Evolutionary conservation across 2,797 vertebrate genomes (phyloP).

Genomic region (Sebastolobus altivelis): DNA sequence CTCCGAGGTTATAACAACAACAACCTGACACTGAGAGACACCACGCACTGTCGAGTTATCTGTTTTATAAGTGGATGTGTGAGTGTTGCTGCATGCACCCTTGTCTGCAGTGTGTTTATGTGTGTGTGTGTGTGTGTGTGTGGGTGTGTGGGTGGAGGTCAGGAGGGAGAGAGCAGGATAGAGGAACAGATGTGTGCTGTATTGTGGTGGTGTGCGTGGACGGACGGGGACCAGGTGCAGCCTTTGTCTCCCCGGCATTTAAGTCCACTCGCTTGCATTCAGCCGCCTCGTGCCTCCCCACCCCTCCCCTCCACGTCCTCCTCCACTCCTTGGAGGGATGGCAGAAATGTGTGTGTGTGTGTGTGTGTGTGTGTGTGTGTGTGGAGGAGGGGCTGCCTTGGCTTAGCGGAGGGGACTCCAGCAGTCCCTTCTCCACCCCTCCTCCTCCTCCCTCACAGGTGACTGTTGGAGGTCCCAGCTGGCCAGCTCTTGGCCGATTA

Average conservation of each 20-base stretch:
- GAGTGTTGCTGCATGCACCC: constrained; percentile 26
- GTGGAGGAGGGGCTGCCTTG: constrained; percentile 59
- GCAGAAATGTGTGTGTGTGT: constrained; percentile 54
- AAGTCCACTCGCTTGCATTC: constrained; percentile 87
- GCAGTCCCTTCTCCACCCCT: constrained; percentile 68
- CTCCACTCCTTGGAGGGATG: constrained; percentile 63
- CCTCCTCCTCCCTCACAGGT: constrained; percentile 92
- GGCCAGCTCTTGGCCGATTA: constrained; percentile 96
- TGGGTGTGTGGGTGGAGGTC: constrained; percentile 71
- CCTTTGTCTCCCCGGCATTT: constrained; percentile 90
- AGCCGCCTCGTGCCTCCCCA: constrained; percentile 84
- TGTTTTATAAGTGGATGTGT: constrained; percentile 47
- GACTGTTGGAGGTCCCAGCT: constrained; percentile 99
- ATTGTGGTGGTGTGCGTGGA: constrained; percentile 85
- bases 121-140: constrained; percentile 17
- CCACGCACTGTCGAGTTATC: constrained; percentile 44
- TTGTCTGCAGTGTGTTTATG: constrained; percentile 26
- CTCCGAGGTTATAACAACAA: constrained; percentile 41
- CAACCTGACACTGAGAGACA: constrained; percentile 53
- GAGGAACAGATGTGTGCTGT: constrained; percentile 93
- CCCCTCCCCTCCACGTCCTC: constrained; percentile 18
- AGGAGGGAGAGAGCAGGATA: constrained; percentile 71
- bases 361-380: constrained; percentile 37
- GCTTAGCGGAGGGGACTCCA: constrained; percentile 66
- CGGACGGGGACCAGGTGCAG: constrained; percentile 94